These are phyloP conservation scores for Hypena proboscidalis DNA, from an alignment of 2,888 invertebrate genomes.

Conservation along the genomic window DNA sequence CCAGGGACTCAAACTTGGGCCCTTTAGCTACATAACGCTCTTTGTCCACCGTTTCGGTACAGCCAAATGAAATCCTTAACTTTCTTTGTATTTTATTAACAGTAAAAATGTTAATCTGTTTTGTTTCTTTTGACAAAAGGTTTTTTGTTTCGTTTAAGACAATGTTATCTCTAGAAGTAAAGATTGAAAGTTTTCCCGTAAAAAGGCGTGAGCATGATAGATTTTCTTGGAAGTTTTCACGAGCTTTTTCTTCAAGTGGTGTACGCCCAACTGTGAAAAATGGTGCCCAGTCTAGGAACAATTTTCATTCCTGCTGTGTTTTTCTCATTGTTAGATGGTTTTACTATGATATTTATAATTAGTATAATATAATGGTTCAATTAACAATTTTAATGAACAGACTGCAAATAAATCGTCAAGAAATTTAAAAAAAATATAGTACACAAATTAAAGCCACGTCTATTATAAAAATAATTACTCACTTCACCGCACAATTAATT, in stretches of 20 bases:
- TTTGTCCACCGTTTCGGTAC: constrained; percentile 41
- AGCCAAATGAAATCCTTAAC: constrained; percentile 40
- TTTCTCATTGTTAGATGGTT: too few relatives aligned
- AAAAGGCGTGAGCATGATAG: background rate
- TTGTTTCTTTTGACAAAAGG: constrained; percentile 20
- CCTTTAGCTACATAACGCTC: constrained; percentile 31
- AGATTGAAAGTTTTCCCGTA: constrained; percentile 7
- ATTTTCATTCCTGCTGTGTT: too few relatives aligned
- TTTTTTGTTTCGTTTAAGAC: constrained; percentile 23
- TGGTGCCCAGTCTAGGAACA: background rate
- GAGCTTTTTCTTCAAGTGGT: too few relatives aligned
- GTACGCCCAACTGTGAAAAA: too few relatives aligned
- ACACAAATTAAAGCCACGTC: background rate
- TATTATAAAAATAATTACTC: background rate
- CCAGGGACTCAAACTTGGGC: constrained; percentile 37
- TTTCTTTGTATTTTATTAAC: constrained; percentile 48
- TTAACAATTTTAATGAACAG: too few relatives aligned
- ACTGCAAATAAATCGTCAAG: too few relatives aligned
- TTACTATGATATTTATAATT: too few relatives aligned
- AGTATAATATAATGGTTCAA: too few relatives aligned
- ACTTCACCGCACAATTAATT: background rate
- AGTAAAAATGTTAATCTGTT: constrained; percentile 41
- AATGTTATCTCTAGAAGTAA: constrained; percentile 29
- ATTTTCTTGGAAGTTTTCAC: too few relatives aligned
- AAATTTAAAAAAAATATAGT: too few relatives aligned